These are phyloP conservation scores for Microhierax caerulescens DNA, from an alignment of 2,797 vertebrate genomes.

Conservation along the genomic window DNA sequence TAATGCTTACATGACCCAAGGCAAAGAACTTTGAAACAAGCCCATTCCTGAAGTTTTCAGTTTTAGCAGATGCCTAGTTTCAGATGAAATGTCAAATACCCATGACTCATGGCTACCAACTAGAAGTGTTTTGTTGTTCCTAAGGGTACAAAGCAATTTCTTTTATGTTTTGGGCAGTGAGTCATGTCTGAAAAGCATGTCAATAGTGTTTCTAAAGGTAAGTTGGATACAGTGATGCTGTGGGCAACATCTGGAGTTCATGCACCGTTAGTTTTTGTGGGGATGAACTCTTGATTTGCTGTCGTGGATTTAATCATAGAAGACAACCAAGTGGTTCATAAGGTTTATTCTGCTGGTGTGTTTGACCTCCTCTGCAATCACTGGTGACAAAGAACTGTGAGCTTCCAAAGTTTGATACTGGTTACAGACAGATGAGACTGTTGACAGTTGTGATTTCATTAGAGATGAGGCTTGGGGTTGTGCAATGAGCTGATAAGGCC, in stretches of 20 bases:
- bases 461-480: not conserved
- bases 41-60: conserved; percentile 22
- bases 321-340: not conserved
- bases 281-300: not conserved
- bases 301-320: accelerated
- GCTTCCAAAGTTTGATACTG: not conserved
- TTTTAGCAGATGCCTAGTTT: not conserved
- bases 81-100: not conserved
- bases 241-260: not conserved
- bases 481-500: not conserved
- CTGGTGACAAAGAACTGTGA: not conserved
- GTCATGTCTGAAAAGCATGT: not conserved
- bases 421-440: not conserved
- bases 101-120: not conserved
- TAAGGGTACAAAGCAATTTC: not conserved
- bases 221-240: not conserved
- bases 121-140: not conserved
- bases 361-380: not conserved
- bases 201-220: not conserved
- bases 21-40: conserved; percentile 35
- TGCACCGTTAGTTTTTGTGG: not conserved
- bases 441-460: not conserved
- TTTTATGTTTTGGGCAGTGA: not conserved
- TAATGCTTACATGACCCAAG: not conserved
- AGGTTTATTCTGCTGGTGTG: not conserved